phyloP scores from a whole-genome alignment of 1,140 invertebrate genomes.

The Nephotettix cincticeps region DNA sequence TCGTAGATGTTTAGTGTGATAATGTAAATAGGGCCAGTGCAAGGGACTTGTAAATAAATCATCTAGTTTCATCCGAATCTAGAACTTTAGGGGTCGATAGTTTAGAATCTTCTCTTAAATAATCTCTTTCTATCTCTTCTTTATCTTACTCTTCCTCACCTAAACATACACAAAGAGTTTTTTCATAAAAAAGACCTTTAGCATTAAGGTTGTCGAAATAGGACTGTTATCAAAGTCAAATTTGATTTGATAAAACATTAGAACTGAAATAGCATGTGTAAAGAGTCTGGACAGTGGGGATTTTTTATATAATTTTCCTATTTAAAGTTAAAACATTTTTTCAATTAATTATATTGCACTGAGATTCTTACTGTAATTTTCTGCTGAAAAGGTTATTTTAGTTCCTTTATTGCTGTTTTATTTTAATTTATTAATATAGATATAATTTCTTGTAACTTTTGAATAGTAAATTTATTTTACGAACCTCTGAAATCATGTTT shows the following conservation, averaged over 20 bases:
- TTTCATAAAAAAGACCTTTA: background rate
- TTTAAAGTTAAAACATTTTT: no score
- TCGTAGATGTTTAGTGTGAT: background rate
- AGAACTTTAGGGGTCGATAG: constrained; percentile 12
- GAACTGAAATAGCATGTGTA: background rate
- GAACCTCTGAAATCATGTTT: no score
- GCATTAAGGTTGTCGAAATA: background rate
- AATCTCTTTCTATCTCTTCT: background rate
- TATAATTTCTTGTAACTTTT: no score
- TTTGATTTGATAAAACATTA: background rate
- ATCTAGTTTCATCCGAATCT: constrained; percentile 7
- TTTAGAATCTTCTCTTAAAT: background rate
- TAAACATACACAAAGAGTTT: background rate
- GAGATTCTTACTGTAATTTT: no score
- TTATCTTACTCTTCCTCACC: background rate
- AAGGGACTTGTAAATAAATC: constrained; percentile 17
- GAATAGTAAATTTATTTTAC: no score
- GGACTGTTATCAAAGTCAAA: background rate
- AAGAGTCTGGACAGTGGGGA: no score
- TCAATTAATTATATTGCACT: no score
- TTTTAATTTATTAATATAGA: no score
- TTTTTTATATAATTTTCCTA: no score
- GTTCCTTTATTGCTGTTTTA: no score
- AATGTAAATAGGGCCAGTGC: constrained; percentile 15
- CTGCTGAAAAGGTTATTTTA: no score